Conservation (phyloP, 2,113 vertebrate genomes). For the Saguinus imperator region DNA sequence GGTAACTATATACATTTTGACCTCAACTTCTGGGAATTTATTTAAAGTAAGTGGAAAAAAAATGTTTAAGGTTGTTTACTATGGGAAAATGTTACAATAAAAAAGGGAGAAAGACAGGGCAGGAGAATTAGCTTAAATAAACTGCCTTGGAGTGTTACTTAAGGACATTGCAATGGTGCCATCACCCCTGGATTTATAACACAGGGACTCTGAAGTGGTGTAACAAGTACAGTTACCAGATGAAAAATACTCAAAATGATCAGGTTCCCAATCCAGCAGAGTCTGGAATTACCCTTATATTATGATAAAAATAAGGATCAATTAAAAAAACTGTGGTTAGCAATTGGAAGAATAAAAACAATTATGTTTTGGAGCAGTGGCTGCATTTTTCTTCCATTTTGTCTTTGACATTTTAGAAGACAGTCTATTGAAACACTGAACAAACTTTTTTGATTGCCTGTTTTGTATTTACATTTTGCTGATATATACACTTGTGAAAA, state of each 20-base stretch:
- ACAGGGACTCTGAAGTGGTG: background rate
- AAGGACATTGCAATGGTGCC: background rate
- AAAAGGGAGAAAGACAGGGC: no score
- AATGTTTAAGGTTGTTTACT: background rate
- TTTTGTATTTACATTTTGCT: background rate
- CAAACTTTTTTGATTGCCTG: background rate
- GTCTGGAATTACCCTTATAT: background rate
- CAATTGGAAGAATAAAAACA: background rate
- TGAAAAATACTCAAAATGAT: background rate
- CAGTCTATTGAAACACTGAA: background rate
- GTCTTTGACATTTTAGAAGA: background rate
- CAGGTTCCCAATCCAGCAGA: background rate
- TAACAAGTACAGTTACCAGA: no score
- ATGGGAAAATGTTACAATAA: background rate
- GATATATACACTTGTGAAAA: background rate
- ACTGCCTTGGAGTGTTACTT: background rate
- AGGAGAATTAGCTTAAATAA: background rate
- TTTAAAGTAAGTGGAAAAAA: background rate
- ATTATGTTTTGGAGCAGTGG: background rate
- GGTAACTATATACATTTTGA: no score
- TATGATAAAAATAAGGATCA: constrained; percentile 10
- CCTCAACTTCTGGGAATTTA: background rate
- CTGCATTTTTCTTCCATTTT: background rate
- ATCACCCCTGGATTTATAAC: background rate
- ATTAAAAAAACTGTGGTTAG: background rate